A percentile compares a stretch with the other conserved stretches of the same genome.
Conservation (phyloP, 2,797 vertebrate genomes). For the Semaprochilodus insignis region DNA sequence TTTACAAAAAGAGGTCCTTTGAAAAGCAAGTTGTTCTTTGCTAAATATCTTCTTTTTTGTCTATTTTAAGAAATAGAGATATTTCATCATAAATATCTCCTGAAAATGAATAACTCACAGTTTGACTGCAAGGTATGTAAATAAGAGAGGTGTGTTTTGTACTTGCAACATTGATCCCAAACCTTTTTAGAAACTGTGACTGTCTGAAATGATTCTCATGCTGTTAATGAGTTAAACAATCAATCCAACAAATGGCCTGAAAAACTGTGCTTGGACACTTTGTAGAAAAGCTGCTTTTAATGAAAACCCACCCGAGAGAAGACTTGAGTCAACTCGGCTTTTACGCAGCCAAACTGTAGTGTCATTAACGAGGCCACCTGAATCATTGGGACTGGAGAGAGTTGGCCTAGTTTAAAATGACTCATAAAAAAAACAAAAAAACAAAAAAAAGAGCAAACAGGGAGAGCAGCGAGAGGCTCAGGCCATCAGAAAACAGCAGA, state of each 20-base stretch:
- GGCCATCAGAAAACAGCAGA: background rate
- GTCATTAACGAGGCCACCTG: conserved; percentile 11
- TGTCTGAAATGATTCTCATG: background rate
- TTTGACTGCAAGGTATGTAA: too few relatives aligned
- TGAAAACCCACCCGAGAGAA: background rate
- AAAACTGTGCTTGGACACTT: background rate
- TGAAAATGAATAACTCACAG: too few relatives aligned
- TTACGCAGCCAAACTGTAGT: background rate
- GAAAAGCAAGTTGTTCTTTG: too few relatives aligned
- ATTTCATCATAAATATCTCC: too few relatives aligned
- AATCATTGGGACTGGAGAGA: conserved; percentile 11
- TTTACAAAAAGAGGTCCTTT: background rate
- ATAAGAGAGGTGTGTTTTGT: too few relatives aligned
- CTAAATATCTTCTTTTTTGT: too few relatives aligned
- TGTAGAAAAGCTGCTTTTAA: background rate
- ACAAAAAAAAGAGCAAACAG: background rate
- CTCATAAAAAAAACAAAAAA: background rate
- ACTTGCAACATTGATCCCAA: background rate
- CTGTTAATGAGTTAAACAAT: background rate
- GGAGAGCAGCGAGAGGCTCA: background rate
- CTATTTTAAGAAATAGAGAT: too few relatives aligned
- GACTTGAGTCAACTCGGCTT: background rate
- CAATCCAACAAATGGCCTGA: background rate
- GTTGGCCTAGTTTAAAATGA: conserved; percentile 1
- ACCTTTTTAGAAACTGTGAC: background rate